These are phyloP conservation scores for Limnephilus marmoratus DNA, from an alignment of 2,888 invertebrate genomes.

Conservation along the genomic window DNA sequence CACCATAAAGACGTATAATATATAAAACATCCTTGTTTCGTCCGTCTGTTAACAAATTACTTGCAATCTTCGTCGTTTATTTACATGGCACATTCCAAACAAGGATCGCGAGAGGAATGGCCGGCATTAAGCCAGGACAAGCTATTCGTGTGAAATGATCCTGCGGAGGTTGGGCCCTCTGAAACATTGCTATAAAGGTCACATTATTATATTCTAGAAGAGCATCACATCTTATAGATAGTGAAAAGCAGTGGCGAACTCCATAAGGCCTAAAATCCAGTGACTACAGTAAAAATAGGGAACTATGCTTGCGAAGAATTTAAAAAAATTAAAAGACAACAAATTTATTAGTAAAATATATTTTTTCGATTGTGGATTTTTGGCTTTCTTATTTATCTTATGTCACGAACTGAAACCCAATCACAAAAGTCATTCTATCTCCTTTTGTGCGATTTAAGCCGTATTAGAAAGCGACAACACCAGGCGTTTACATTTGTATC, in stretches of 20 bases:
- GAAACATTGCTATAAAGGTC: not conserved
- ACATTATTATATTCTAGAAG: not conserved
- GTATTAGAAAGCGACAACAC: too few relatives aligned
- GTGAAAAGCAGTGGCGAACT: not conserved
- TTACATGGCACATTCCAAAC: constrained; percentile 23
- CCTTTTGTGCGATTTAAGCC: too few relatives aligned
- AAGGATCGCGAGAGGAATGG: constrained; percentile 35
- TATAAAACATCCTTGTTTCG: not conserved
- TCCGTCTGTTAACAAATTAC: constrained; percentile 26
- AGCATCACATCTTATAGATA: not conserved
- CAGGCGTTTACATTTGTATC: too few relatives aligned
- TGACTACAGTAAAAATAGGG: too few relatives aligned
- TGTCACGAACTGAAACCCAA: too few relatives aligned
- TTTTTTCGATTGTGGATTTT: too few relatives aligned
- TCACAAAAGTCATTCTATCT: too few relatives aligned
- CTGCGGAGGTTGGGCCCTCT: not conserved
- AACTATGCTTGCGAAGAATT: too few relatives aligned
- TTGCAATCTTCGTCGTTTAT: not conserved
- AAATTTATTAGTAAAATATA: too few relatives aligned
- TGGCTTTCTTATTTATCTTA: too few relatives aligned
- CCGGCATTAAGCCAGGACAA: constrained; percentile 46
- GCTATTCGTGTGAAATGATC: constrained; percentile 46
- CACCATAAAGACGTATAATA: not conserved
- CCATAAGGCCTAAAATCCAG: too few relatives aligned
- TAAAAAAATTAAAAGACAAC: too few relatives aligned